phyloP scores from a whole-genome alignment of 1,140 invertebrate species.

The Drosophila pallidifrons region DNA sequence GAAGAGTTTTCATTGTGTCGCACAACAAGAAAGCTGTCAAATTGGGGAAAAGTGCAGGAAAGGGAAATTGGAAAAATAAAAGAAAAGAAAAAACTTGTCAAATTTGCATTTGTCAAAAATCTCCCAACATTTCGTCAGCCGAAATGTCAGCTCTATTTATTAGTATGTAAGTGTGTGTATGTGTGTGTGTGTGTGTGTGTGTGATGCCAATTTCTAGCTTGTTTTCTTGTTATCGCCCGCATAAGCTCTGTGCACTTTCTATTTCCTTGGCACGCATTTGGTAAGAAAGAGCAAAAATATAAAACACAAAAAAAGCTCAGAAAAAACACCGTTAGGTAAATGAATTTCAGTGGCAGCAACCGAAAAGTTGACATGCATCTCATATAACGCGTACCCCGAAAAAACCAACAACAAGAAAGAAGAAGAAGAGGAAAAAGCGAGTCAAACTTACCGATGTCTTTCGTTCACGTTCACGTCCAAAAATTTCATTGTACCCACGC shows the following conservation, averaged over 20 bases:
- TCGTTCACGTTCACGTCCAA: conserved; percentile 57
- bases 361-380: conserved; percentile 78
- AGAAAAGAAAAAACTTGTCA: no score
- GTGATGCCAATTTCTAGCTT: conserved; percentile 35
- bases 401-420: conserved; percentile 14
- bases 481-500: conserved; percentile 78
- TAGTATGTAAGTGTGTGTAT: no score
- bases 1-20: no score
- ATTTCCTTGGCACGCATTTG: conserved; percentile 63
- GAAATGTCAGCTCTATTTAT: neutral
- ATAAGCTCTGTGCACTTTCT: conserved; percentile 49
- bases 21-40: no score
- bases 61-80: no score
- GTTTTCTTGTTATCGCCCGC: conserved; percentile 40
- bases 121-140: neutral
- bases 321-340: conserved; percentile 68
- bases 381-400: conserved; percentile 70
- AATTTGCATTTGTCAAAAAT: neutral
- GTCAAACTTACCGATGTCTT: conserved; percentile 51
- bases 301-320: conserved; percentile 5
- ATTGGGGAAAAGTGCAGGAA: no score
- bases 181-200: no score
- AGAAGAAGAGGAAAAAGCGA: conserved; percentile 22
- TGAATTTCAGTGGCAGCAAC: conserved; percentile 68
- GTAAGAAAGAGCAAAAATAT: conserved; percentile 33